Conservation (phyloP, 2,113 vertebrate species). For the Ceyx melanurus region DNA sequence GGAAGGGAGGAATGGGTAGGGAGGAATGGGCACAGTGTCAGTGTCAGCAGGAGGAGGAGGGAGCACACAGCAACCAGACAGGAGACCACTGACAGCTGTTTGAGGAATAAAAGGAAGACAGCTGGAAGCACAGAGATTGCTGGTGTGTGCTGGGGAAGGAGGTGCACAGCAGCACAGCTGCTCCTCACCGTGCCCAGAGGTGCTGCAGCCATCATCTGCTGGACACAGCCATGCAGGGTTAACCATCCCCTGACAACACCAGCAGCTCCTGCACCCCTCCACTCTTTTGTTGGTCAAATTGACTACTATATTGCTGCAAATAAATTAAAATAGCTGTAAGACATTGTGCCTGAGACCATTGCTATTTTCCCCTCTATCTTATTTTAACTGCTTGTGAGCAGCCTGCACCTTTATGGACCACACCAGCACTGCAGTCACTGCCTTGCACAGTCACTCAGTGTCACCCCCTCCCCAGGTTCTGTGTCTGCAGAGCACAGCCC, state of each 20-base stretch:
- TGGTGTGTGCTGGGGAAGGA: not conserved
- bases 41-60: not conserved
- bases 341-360: not conserved
- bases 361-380: not conserved
- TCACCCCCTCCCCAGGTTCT: not conserved
- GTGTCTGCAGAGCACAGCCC: not conserved
- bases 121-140: not conserved
- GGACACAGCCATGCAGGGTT: accelerated
- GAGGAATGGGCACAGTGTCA: not conserved
- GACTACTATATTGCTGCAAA: not conserved
- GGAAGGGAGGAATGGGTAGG: not conserved
- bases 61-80: not conserved
- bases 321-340: not conserved
- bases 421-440: not conserved
- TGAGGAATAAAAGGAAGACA: not conserved
- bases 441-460: not conserved
- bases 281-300: not conserved
- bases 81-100: not conserved
- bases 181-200: not conserved
- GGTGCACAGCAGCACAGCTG: not conserved
- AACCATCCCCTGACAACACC: not conserved
- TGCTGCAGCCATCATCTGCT: not conserved
- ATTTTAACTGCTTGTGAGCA: not conserved
- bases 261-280: not conserved
- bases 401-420: not conserved